Evolutionary conservation across 2,888 invertebrate genomes (phyloP).

Genomic region (Eupithecia vulgata): DNA sequence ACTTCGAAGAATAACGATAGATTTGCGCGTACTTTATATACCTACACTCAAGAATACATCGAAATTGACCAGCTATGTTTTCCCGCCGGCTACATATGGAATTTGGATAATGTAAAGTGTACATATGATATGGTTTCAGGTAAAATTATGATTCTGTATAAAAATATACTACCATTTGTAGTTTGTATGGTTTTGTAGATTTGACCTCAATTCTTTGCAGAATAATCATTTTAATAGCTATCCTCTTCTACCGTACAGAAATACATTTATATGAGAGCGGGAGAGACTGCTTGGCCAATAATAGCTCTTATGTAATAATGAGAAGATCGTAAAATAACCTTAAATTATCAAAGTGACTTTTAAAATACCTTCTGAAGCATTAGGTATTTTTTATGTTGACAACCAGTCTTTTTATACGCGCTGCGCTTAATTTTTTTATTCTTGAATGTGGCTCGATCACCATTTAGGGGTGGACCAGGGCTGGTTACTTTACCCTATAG

Average conservation of each 20-base stretch:
- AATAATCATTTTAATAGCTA: neutral
- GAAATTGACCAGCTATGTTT: neutral
- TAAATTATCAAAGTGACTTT: no score
- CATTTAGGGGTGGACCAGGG: neutral
- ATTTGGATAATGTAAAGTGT: neutral
- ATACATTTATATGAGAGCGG: neutral
- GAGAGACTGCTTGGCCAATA: neutral
- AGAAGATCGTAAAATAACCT: neutral
- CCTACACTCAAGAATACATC: neutral
- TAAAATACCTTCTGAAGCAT: no score
- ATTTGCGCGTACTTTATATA: no score
- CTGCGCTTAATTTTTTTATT: neutral
- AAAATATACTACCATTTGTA: slow-evolving; percentile 1
- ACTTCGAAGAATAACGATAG: no score
- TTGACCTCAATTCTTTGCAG: neutral
- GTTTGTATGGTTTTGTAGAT: neutral
- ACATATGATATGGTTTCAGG: neutral
- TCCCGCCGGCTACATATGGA: neutral
- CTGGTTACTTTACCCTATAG: neutral
- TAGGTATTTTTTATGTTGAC: neutral
- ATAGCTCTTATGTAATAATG: neutral
- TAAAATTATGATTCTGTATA: neutral
- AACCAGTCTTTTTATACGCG: neutral
- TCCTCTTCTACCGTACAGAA: neutral
- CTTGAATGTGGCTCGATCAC: neutral